phyloP scores from a whole-genome alignment of 2,797 vertebrate genomes.

The Fratercula arctica region DNA sequence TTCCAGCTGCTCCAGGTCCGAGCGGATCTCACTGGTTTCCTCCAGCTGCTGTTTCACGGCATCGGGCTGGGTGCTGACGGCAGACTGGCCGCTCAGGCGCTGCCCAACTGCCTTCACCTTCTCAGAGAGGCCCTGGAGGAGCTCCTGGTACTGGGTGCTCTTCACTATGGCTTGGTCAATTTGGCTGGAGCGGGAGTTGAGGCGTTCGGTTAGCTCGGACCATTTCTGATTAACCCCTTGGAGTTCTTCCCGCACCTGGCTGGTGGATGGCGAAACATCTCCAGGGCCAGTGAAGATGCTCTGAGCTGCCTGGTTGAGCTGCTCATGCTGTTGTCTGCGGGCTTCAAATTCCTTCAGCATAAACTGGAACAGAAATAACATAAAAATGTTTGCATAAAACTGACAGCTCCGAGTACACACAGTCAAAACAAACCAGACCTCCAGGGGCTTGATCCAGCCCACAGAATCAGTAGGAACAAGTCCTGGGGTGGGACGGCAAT shows the following conservation, averaged over 20 bases:
- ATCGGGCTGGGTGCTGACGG: constrained; percentile 91
- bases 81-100: constrained; percentile 85
- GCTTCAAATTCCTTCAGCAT: constrained; percentile 99
- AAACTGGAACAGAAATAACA: constrained; percentile 85
- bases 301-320: constrained; percentile 90
- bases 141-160: constrained; percentile 88
- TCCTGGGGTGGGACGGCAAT: neutral
- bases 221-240: constrained; percentile 88
- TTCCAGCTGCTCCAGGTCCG: constrained; percentile 88
- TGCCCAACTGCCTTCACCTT: constrained; percentile 85
- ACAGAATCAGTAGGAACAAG: constrained; percentile 17
- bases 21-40: constrained; percentile 94
- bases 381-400: constrained; percentile 64
- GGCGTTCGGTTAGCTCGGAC: constrained; percentile 85
- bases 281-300: constrained; percentile 86
- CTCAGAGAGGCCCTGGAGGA: constrained; percentile 87
- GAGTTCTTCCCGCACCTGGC: constrained; percentile 86
- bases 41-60: constrained; percentile 90
- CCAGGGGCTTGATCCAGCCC: constrained; percentile 21
- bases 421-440: constrained; percentile 70
- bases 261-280: constrained; percentile 81
- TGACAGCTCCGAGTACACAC: constrained; percentile 68
- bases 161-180: constrained; percentile 93
- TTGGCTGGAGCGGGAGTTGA: constrained; percentile 87
- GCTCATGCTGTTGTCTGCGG: constrained; percentile 90